Percentiles rank a stretch among this genome's conserved stretches.
These are phyloP conservation scores for Ophiodon elongatus DNA, from an alignment of 2,113 vertebrate genomes.

Conservation along the genomic window DNA sequence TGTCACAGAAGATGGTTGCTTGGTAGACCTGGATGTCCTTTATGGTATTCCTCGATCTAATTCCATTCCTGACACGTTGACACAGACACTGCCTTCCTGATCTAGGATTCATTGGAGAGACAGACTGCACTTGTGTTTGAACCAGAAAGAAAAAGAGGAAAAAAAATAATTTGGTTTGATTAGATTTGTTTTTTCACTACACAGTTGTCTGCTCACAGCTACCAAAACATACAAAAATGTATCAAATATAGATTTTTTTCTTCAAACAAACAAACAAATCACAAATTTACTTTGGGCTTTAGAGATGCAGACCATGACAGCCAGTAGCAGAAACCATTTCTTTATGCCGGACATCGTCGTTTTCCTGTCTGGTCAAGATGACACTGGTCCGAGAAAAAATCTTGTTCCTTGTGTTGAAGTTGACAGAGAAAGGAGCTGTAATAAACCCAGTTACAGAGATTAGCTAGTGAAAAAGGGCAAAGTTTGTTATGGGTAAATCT, in stretches of 20 bases:
- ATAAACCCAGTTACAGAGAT: not conserved
- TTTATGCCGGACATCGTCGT: conserved; percentile 60
- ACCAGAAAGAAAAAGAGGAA: conserved; percentile 21
- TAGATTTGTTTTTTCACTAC: not conserved
- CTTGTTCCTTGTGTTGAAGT: not conserved
- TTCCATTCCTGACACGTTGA: fast-evolving
- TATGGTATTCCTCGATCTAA: fast-evolving
- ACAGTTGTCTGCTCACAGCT: not conserved
- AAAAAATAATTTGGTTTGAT: not conserved
- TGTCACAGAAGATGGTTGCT: conserved; percentile 57
- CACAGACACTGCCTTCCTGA: conserved; percentile 78
- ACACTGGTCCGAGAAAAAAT: not conserved
- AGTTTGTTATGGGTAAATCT: not conserved
- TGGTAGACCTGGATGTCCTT: conserved; percentile 75
- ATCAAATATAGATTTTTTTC: too few species aligned
- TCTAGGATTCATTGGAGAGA: too few species aligned
- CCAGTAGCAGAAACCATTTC: conserved; percentile 69
- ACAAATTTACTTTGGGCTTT: conserved; percentile 66
- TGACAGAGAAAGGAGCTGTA: not conserved
- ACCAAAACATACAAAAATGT: not conserved
- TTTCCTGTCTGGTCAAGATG: conserved; percentile 29
- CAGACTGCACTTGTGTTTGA: not conserved
- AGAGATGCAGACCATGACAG: conserved; percentile 53
- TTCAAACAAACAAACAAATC: too few species aligned
- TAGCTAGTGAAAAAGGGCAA: not conserved